A percentile compares a stretch with the other conserved stretches of the same genome.
These are phyloP conservation scores for Drosophila rubida DNA, from an alignment of 2,888 invertebrate genomes.

Conservation along the genomic window DNA sequence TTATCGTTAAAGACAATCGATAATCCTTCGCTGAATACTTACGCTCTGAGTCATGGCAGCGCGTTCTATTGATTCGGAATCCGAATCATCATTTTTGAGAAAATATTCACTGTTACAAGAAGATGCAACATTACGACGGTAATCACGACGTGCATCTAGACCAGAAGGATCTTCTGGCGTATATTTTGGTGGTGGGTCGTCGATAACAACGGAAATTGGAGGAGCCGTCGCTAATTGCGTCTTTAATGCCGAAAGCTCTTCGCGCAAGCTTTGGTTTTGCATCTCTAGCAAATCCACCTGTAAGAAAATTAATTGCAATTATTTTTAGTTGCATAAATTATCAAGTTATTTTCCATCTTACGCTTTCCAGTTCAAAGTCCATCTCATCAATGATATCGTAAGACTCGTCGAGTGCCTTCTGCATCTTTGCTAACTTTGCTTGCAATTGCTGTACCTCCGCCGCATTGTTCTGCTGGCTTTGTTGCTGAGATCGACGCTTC, in stretches of 20 bases:
- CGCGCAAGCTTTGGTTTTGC: constrained; percentile 79
- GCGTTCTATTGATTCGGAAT: constrained; percentile 74
- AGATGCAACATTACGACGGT: constrained; percentile 59
- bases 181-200: constrained; percentile 61
- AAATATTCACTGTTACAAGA: constrained; percentile 63
- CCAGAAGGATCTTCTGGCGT: constrained; percentile 27
- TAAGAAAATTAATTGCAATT: background rate
- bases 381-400: constrained; percentile 83
- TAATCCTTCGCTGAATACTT: constrained; percentile 33
- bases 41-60: constrained; percentile 79
- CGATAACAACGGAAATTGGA: constrained; percentile 4
- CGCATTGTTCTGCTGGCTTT: constrained; percentile 23
- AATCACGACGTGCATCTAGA: constrained; percentile 6
- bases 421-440: constrained; percentile 60
- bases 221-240: constrained; percentile 15
- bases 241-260: constrained; percentile 72
- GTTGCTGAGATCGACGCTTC: constrained; percentile 50
- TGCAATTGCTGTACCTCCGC: constrained; percentile 54
- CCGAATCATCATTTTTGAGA: constrained; percentile 64
- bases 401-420: constrained; percentile 77
- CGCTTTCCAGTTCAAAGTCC: constrained; percentile 83
- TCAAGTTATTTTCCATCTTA: constrained; percentile 41
- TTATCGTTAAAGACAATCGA: background rate
- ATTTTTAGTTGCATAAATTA: background rate
- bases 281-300: constrained; percentile 82